These are phyloP conservation scores for Perca flavescens DNA, from an alignment of 2,113 vertebrate species.

Conservation along the genomic window DNA sequence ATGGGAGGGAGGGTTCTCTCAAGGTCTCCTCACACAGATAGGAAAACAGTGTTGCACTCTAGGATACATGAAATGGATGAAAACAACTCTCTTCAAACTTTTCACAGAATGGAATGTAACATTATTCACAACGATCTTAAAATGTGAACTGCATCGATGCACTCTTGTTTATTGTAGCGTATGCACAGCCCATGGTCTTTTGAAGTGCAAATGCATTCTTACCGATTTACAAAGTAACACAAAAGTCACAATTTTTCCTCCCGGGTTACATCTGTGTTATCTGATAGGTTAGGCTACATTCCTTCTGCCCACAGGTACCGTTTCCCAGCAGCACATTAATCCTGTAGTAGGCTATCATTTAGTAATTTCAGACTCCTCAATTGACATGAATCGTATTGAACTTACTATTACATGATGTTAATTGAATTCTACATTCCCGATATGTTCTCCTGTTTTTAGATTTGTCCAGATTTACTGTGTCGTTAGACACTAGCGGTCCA, in stretches of 20 bases:
- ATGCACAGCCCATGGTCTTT: not conserved
- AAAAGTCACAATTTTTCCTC: too few relatives aligned
- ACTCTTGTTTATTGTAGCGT: not conserved
- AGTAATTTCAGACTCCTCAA: too few relatives aligned
- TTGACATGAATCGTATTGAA: too few relatives aligned
- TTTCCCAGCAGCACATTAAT: not conserved
- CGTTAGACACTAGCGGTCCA: not conserved
- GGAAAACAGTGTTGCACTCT: too few relatives aligned
- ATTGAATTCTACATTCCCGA: not conserved
- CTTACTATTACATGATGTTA: not conserved
- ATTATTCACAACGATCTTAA: too few relatives aligned
- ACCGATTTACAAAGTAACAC: not conserved
- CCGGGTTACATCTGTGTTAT: not conserved
- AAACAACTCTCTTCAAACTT: too few relatives aligned
- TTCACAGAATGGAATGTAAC: too few relatives aligned
- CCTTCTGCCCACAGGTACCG: not conserved
- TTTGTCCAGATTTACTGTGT: not conserved
- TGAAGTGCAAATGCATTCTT: not conserved
- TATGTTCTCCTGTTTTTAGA: not conserved
- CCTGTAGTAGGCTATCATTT: not conserved
- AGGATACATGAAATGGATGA: too few relatives aligned
- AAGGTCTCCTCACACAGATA: too few relatives aligned
- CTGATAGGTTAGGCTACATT: too few relatives aligned
- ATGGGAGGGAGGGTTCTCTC: too few relatives aligned
- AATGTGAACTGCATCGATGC: not conserved